These are phyloP conservation scores for Phyllotreta cruciferae DNA, from an alignment of 2,888 invertebrate genomes.

Conservation along the genomic window DNA sequence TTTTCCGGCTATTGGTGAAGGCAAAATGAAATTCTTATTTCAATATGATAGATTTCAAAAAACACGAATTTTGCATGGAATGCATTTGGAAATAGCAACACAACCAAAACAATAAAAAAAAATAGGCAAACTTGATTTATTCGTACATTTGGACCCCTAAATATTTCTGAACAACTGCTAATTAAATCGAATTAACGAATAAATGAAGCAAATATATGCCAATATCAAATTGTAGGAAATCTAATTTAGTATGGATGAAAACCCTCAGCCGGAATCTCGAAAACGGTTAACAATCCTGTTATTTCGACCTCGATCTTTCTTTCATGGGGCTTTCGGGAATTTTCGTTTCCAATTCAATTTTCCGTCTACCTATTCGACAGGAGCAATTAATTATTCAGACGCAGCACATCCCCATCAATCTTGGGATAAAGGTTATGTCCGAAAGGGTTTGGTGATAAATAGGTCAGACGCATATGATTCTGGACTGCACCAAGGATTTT, in stretches of 20 bases:
- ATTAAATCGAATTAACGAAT: no score
- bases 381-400: constrained; percentile 35
- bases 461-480: constrained; percentile 24
- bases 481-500: constrained; percentile 15
- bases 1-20: no score
- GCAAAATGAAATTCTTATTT: no score
- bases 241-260: constrained; percentile 8
- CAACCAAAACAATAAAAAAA: no score
- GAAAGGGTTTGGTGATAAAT: constrained; percentile 32
- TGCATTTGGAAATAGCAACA: no score
- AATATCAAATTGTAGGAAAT: constrained; percentile 1
- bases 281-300: constrained; percentile 17
- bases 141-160: no score
- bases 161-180: no score
- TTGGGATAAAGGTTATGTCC: constrained; percentile 32
- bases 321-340: constrained; percentile 24
- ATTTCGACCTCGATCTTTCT: constrained; percentile 25
- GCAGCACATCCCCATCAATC: constrained; percentile 34
- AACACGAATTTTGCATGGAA: no score
- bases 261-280: neutral
- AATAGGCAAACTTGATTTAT: no score
- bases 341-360: constrained; percentile 33
- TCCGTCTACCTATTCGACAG: constrained; percentile 26
- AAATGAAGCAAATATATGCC: no score
- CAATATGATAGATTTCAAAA: no score